phyloP scores from a whole-genome alignment of 2,888 invertebrate species.

The Drosophila melanocephala region DNA sequence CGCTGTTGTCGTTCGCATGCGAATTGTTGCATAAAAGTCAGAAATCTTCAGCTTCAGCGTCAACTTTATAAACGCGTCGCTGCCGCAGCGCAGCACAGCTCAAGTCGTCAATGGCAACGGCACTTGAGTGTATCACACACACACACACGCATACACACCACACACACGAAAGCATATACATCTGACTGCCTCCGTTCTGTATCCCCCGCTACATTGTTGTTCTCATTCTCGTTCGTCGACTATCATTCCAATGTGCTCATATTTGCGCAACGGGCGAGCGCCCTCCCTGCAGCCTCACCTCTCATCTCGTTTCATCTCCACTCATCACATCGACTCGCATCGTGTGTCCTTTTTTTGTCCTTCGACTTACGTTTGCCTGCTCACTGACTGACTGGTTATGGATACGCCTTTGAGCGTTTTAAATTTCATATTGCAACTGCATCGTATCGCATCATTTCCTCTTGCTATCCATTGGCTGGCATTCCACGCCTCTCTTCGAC shows the following conservation, averaged over 20 bases:
- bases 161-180: conserved; percentile 20
- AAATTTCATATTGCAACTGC: conserved; percentile 82
- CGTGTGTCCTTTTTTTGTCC: conserved; percentile 78
- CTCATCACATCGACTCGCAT: conserved; percentile 44
- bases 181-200: neutral
- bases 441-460: conserved; percentile 22
- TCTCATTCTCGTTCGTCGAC: conserved; percentile 65
- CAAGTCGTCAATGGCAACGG: conserved; percentile 79
- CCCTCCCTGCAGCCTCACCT: conserved; percentile 4
- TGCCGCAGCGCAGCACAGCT: conserved; percentile 51
- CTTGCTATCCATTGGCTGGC: conserved; percentile 3
- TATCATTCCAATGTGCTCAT: conserved; percentile 76
- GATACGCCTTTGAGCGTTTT: conserved; percentile 81
- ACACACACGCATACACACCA: conserved; percentile 17
- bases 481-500: conserved; percentile 7
- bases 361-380: conserved; percentile 73
- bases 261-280: conserved; percentile 66
- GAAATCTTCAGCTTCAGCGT: conserved; percentile 78
- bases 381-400: conserved; percentile 69
- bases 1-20: conserved; percentile 54
- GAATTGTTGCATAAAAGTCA: conserved; percentile 82
- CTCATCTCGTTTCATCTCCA: neutral
- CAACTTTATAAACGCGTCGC: conserved; percentile 58
- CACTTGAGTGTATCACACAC: conserved; percentile 57
- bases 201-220: conserved; percentile 17